Base-by-base conservation (phyloP, 2,888 invertebrate genomes). In the Ligdia adustata region DNA sequence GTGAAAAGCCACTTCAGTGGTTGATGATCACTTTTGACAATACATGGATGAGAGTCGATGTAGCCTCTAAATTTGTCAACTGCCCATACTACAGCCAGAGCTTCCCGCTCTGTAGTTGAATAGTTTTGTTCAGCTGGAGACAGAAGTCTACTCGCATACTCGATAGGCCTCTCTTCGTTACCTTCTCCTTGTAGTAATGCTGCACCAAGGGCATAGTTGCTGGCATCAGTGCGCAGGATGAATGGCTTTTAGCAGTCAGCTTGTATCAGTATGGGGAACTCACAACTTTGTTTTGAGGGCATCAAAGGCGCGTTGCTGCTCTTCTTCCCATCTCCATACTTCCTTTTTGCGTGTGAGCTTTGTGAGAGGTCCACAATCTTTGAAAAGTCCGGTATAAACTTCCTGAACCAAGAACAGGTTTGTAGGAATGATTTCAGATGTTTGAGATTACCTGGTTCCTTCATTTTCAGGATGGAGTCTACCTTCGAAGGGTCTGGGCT, bases 1-100 rank as follows among this genome's bases (percentile, higher is more conserved):
- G 62, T 55, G 44, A 74, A 51, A 3, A 88, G 46, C 73, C 78
- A 82, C 29, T 60, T 59, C 1, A 90, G 57, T 0, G 82, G 32
- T 20, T 40, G 40, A 15, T 40, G 40, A 24, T 40, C 40, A 7
- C 15, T 40, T 22, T 11, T 20, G 2, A 39, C 29, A 3, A 22
- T 31, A 9, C 29, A 20, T n/a, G 79, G 45, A 7, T 28, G 4
- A 26, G 3, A 3, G 5, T 62, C 63, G 2, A 62, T 57, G 11
- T 60, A 65, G 1, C 60, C 56, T 2, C 62, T 29, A 13, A 60
- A 63, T 4, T 52, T 52, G 0, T 31, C 4, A 0, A 60, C 16
- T 0, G 60, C 58, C 58, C 57, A 57, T 0, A 62, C 54, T 0
- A 60, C 53, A 0, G 55, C 59, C 5, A 59, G 39, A 0, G 53